Evolutionary conservation across 1,140 invertebrate genomes (phyloP).

Genomic region (Batillaria attramentaria): DNA sequence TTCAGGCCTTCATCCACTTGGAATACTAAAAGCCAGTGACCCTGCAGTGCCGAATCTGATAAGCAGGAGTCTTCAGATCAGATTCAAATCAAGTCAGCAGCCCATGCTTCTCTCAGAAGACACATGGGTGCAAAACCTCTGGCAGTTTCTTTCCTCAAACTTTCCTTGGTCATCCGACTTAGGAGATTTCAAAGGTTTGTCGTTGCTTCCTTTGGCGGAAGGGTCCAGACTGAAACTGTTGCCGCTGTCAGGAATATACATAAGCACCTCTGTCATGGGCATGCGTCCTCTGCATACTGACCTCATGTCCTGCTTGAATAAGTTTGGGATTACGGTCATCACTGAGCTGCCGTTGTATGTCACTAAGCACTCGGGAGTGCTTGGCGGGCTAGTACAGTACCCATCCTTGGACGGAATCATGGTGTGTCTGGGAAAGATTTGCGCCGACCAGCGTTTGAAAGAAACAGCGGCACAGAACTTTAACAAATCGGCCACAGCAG

Average conservation of each 20-base stretch:
- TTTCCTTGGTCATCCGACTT: constrained; percentile 2
- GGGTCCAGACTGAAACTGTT: too few species aligned
- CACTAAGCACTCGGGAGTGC: neutral
- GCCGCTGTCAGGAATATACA: constrained; percentile 17
- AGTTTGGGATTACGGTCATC: constrained; percentile 27
- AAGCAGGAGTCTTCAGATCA: neutral
- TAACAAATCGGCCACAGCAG: neutral
- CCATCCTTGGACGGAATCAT: constrained; percentile 19
- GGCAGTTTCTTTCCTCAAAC: constrained; percentile 16
- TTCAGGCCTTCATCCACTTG: neutral
- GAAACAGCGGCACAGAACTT: neutral
- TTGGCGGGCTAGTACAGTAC: constrained; percentile 27
- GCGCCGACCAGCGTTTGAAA: neutral
- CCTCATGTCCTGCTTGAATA: neutral
- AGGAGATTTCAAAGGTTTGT: neutral
- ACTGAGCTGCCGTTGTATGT: constrained; percentile 17
- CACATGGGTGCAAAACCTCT: constrained; percentile 25
- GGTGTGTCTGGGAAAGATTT: neutral
- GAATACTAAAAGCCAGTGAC: neutral
- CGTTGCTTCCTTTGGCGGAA: constrained; percentile 8
- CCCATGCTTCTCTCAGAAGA: neutral
- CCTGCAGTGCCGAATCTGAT: neutral
- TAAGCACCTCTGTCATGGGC: neutral
- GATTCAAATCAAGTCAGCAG: neutral
- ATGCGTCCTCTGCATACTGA: neutral